Base-by-base conservation (phyloP, 1,140 invertebrate genomes). In the Lasioglossum baleicum region DNA sequence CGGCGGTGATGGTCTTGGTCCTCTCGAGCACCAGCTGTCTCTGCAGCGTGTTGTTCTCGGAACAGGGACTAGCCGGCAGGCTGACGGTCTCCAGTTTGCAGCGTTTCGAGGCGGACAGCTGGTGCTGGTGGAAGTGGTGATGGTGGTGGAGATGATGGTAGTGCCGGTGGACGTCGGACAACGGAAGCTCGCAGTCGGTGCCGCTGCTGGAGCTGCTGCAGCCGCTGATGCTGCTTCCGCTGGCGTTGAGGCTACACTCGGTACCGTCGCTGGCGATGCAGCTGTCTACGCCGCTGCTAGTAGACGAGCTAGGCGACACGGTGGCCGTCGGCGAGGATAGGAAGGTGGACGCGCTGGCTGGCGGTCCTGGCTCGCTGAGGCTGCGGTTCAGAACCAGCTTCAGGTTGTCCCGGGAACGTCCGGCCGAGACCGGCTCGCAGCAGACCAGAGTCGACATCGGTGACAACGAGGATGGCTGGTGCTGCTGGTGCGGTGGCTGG, bases 311-410 rank as follows among this genome's bases (percentile, higher is more conserved):
- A 13, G 86, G 83, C 22, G 90, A 85, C 8, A 85, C 80, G 60
- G 83, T 83, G 40, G 85, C 81, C 40, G 80, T 83, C 15, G 84
- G 83, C 15, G 87, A 77, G 35, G 82, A 60, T 42, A 83, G 80
- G 72, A 86, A 87, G 72, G 75, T 79, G 67, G 76, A 85, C 58
- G 78, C 72, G 65, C 53, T 65, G 35, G 68, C 70, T 90, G 92
- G 88, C 61, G 94, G 94, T 20, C 95, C 93, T 31, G 95, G 94
- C 89, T 96, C 94, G 89, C 94, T 95, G 79, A 95, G 90, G 84
- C 94, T 95, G 67, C 95, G 92, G 88, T 95, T 95, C 81, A 95
- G 88, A 75, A 94, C 93, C 81, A 95, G 92, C 81, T 94, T 94
- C 75, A 95, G 92, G 71, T 94, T 94, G 85, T 95, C 94, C 72